Evolutionary conservation across 2,797 vertebrate genomes (phyloP), one percentile per base, ranked within the genome.

Genomic region (Coracias cyanogaster): DNA sequence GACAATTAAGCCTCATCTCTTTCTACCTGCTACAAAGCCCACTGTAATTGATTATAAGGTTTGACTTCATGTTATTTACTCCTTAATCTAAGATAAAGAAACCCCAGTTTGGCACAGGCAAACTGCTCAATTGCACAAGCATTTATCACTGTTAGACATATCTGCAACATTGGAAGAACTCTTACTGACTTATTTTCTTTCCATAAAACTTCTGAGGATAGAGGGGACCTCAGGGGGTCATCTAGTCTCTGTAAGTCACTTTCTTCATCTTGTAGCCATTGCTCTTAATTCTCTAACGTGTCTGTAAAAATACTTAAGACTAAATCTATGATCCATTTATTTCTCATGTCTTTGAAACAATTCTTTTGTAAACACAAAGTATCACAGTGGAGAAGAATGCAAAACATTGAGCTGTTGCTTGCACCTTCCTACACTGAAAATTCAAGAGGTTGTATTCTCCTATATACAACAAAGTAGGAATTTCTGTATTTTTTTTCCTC

Each of bases 71-170:
- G 51, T 72, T 80, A 58, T 20, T 65, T 77, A 45, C 55, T 77
- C 35, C 24, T 86, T 86, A 83, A 51, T 73, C 62, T 55, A 54
- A 72, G 39, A 43, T 83, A 91, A 82, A 91, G 57, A 82, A 83
- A 71, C 4, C 4, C 31, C 11, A 29, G 15, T 78, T 93, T 85
- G 55, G 29, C 26, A 26, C 15, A 35, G 64, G 24, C 28, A 62
- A 51, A 89, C 49, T 67, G 31, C 10, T 84, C 58, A 74, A 49
- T 69, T 65, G 35, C 22, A 60, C 21, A 55, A 73, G 39, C 12
- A 39, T 86, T 51, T 69, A 24, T 90, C 21, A 7, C n/a, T 88
- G 25, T 46, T 48, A 46, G 24, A 72, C 7, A 7, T 33, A 26
- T 71, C 55, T 88, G n/a, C 37, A 22, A 5, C 1, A 10, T 19